Evolutionary conservation across 2,888 invertebrate species (phyloP).

Genomic region (Julus scandinavius): DNA sequence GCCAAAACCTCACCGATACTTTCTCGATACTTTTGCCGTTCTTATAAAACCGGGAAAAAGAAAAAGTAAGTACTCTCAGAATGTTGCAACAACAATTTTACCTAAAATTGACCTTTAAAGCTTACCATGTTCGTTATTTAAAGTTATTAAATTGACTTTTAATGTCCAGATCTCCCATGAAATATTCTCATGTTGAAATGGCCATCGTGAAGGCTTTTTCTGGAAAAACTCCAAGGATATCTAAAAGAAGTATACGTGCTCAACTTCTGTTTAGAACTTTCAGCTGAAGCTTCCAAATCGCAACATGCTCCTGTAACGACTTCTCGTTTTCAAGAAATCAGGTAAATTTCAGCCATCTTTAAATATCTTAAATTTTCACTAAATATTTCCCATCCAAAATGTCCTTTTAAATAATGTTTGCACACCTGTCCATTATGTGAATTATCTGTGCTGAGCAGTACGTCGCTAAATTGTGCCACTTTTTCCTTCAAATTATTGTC

Average conservation of each 20-base stretch:
- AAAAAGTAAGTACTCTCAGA: slow-evolving; percentile 1
- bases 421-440: slow-evolving; percentile 67
- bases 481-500: slow-evolving; percentile 71
- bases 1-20: slow-evolving; percentile 72
- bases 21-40: slow-evolving; percentile 87
- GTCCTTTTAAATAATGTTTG: no score
- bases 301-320: not conserved
- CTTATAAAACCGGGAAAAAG: slow-evolving; percentile 66
- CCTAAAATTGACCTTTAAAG: not conserved
- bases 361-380: no score
- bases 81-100: slow-evolving; percentile 8
- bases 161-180: slow-evolving; percentile 99
- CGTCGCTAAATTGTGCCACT: slow-evolving; percentile 71
- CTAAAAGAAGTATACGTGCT: slow-evolving; percentile 59
- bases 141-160: slow-evolving; percentile 85
- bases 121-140: slow-evolving; percentile 80
- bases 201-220: slow-evolving; percentile 88
- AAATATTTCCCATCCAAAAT: no score
- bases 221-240: slow-evolving; percentile 96
- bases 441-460: slow-evolving; percentile 64
- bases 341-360: no score
- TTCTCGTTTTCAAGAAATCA: no score
- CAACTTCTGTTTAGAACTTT: no score
- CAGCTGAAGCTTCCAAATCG: no score
- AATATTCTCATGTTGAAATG: slow-evolving; percentile 88